A percentile compares a stretch with the other conserved stretches of the same genome.
phyloP scores from a whole-genome alignment of 2,888 invertebrate genomes.

The Lycaena phlaeas region DNA sequence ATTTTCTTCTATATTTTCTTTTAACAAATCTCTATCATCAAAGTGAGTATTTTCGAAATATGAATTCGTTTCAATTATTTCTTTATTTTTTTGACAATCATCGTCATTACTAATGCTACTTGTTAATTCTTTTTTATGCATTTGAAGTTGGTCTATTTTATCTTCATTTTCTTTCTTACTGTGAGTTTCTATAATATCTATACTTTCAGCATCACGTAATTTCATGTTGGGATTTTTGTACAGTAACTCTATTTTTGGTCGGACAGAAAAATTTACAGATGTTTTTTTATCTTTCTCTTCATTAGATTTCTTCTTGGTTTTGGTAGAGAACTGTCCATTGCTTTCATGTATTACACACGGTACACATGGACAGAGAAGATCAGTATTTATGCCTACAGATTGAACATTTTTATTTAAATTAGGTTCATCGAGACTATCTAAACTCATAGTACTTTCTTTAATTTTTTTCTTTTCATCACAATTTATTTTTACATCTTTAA shows the following conservation, averaged over 20 bases:
- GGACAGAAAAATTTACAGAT: conserved; percentile 7
- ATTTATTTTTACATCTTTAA: conserved; percentile 15
- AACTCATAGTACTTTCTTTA: conserved; percentile 53
- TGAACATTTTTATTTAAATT: conserved; percentile 31
- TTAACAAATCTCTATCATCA: background rate
- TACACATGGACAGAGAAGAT: conserved; percentile 45
- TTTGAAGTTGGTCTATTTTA: background rate
- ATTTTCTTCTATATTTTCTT: conserved; percentile 41
- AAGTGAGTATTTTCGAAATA: background rate
- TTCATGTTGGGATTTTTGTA: conserved; percentile 50
- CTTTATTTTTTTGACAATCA: background rate
- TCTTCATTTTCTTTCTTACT: background rate
- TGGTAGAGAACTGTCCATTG: conserved; percentile 20
- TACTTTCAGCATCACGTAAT: conserved; percentile 31
- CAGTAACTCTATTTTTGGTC: conserved; percentile 41
- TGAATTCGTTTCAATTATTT: background rate
- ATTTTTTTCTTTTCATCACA: conserved; percentile 19
- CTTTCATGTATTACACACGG: conserved; percentile 55
- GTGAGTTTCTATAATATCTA: conserved; percentile 24
- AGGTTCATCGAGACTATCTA: conserved; percentile 51
- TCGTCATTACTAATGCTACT: background rate
- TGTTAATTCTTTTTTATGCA: background rate
- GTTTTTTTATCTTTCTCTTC: conserved; percentile 11
- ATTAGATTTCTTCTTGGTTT: conserved; percentile 10
- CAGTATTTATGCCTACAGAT: conserved; percentile 52